Conservation (phyloP, 2,888 invertebrate species). For the Pteria penguin region DNA sequence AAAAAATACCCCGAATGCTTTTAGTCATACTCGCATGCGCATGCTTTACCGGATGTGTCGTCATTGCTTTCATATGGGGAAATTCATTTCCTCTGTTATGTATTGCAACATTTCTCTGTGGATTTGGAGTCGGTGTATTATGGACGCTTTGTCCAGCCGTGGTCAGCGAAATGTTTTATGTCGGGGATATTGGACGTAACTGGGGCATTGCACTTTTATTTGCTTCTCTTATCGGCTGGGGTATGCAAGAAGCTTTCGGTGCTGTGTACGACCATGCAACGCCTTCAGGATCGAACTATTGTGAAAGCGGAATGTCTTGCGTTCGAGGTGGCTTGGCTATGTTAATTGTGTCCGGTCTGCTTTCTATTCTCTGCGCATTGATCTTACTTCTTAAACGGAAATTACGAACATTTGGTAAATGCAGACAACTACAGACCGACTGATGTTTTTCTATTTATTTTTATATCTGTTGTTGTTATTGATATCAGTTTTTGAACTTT, state of each 20-base stretch:
- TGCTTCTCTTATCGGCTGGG: slow-evolving; percentile 48
- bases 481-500: no score
- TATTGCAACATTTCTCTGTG: slow-evolving; percentile 50
- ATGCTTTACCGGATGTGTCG: slow-evolving; percentile 37
- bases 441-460: no score
- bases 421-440: no score
- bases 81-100: slow-evolving; percentile 37
- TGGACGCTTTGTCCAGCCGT: slow-evolving; percentile 56
- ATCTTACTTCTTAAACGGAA: neutral
- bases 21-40: slow-evolving; percentile 42
- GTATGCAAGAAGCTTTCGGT: slow-evolving; percentile 50
- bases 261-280: slow-evolving; percentile 50
- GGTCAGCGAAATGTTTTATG: slow-evolving; percentile 53
- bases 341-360: slow-evolving; percentile 33
- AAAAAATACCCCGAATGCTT: slow-evolving; percentile 45
- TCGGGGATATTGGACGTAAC: slow-evolving; percentile 55
- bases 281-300: neutral
- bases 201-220: slow-evolving; percentile 59
- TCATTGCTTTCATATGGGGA: slow-evolving; percentile 42
- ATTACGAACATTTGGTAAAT: neutral
- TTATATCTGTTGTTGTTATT: no score
- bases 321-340: slow-evolving; percentile 47
- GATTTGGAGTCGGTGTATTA: slow-evolving; percentile 47
- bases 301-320: slow-evolving; percentile 52
- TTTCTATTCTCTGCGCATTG: slow-evolving; percentile 16